These are phyloP conservation scores for Axis porcinus DNA, from an alignment of 2,113 vertebrate species.

Conservation along the genomic window DNA sequence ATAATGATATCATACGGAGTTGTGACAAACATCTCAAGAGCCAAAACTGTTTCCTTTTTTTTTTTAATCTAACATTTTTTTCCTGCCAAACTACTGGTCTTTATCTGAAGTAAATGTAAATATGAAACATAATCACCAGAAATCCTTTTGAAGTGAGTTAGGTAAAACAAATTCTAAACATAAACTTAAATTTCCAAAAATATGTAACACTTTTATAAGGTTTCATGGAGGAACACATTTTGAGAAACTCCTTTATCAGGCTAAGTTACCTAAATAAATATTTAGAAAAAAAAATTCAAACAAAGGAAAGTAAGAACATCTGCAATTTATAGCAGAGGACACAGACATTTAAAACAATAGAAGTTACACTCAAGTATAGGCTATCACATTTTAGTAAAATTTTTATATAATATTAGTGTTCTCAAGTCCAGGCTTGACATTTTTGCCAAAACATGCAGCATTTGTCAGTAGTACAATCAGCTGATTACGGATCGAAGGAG, in stretches of 20 bases:
- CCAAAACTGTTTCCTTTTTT: background rate
- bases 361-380: slow-evolving; percentile 44
- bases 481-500: slow-evolving; percentile 71
- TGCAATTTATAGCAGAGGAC: background rate
- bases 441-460: slow-evolving; percentile 70
- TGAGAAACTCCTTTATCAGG: background rate
- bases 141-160: background rate
- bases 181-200: slow-evolving; percentile 6
- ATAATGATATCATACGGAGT: background rate
- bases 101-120: background rate
- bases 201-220: background rate
- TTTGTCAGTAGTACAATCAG: slow-evolving; percentile 69
- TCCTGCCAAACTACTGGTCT: background rate
- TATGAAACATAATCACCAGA: background rate
- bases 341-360: background rate
- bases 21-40: background rate
- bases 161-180: background rate
- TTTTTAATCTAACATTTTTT: background rate
- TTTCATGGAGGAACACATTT: background rate
- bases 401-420: slow-evolving; percentile 33
- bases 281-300: background rate
- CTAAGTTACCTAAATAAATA: background rate
- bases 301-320: background rate
- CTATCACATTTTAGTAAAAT: slow-evolving; percentile 59
- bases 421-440: slow-evolving; percentile 62